Percentiles rank a stretch among this genome's conserved stretches.
These are phyloP conservation scores for Nibea albiflora DNA, from an alignment of 2,113 vertebrate species.

Conservation along the genomic window DNA sequence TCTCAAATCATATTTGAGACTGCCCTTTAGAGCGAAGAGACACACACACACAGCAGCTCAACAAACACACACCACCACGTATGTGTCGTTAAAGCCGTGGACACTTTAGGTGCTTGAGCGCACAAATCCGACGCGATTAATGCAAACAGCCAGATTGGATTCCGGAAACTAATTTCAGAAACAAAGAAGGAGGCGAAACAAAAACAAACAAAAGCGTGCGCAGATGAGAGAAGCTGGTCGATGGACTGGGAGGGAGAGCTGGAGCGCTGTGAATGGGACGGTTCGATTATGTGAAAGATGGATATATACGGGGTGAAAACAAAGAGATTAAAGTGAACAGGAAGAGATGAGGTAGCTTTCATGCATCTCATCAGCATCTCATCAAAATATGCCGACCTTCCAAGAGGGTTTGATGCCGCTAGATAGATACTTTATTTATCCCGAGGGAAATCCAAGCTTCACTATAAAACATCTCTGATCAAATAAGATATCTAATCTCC, in stretches of 20 bases:
- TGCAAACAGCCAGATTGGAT: not conserved
- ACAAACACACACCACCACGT: not conserved
- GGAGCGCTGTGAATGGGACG: not conserved
- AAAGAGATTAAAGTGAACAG: not conserved
- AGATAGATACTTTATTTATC: no score
- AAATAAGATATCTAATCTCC: not conserved
- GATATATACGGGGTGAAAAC: not conserved
- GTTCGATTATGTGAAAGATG: not conserved
- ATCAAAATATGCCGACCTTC: not conserved
- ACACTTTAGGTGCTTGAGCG: not conserved
- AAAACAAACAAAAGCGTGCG: not conserved
- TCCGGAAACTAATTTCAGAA: not conserved
- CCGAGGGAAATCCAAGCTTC: no score
- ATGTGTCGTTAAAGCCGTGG: not conserved
- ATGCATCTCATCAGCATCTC: constrained; percentile 27
- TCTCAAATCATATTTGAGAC: constrained; percentile 4
- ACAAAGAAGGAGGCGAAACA: not conserved
- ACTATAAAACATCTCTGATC: not conserved
- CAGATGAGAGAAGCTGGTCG: not conserved
- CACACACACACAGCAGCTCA: not conserved
- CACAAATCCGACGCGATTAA: not conserved
- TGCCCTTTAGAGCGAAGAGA: not conserved
- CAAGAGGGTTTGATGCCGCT: not conserved
- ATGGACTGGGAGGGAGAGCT: not conserved
- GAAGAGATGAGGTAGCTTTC: not conserved